Evolutionary conservation across 2,113 vertebrate genomes (phyloP).

Genomic region (Sclerurus mexicanus): DNA sequence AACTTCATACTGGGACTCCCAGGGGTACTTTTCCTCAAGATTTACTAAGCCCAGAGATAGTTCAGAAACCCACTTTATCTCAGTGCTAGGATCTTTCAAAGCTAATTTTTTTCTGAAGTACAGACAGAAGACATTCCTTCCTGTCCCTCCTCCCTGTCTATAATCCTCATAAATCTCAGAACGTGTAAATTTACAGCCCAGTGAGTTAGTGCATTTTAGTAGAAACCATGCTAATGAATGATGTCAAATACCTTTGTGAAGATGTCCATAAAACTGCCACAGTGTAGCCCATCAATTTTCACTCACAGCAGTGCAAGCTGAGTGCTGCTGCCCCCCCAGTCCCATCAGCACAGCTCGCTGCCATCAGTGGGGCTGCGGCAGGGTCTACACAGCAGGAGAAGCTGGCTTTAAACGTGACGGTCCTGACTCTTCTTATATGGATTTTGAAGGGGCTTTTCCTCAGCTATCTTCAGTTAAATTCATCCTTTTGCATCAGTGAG

Average conservation of each 20-base stretch:
- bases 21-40: neutral
- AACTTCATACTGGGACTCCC: neutral
- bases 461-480: neutral
- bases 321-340: neutral
- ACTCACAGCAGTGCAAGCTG: neutral
- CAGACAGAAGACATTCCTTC: neutral
- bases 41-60: neutral
- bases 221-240: neutral
- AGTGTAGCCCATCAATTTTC: neutral
- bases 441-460: neutral
- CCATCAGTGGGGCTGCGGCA: neutral
- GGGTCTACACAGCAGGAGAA: neutral
- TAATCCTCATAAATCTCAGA: neutral
- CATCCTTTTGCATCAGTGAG: neutral
- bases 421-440: neutral
- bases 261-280: neutral
- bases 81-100: neutral
- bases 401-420: neutral
- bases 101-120: neutral
- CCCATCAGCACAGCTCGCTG: neutral
- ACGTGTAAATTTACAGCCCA: neutral
- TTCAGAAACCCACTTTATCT: neutral
- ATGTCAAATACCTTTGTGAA: constrained; percentile 32
- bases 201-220: neutral
- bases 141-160: neutral